Evolutionary conservation across 2,113 vertebrate genomes (phyloP), one percentile per base, ranked within the genome.

Genomic region (Phrynosoma blainvillii): DNA sequence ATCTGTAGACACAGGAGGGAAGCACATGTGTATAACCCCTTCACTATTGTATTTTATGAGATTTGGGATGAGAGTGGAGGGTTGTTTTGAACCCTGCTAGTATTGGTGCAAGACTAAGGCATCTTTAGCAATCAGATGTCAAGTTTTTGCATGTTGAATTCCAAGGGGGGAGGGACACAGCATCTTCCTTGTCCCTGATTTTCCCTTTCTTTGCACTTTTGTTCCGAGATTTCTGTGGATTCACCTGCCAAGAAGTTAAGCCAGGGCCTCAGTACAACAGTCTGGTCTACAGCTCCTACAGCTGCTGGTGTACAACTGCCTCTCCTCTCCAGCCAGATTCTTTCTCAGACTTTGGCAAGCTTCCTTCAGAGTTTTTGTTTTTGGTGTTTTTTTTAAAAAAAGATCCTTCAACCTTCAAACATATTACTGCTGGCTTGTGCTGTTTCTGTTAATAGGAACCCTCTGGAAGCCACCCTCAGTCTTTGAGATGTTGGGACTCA

Each of bases 331-430:
- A 59, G 36, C 25, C 74, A 78, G 59, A 47, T 59, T 78, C 18
- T 65, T 66, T 85, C 36, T 86, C 75, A 68, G 59, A 52, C 12
- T 86, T 85, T 86, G 84, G 84, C 84, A 66, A 59, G 5, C 27
- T 78, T 68, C 42, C 40, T 40, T 68, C 12, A 21, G 71, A 73
- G 13, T 30, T 47, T 47, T 47, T 47, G 7, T 47, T 47, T 47
- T 47, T 7, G 40, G n/a, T n/a, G n/a, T n/a, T 11, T 62, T 47
- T 47, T 59, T 59, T 16, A 40, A n/a, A 21, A 20, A 70, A 30
- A n/a, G n/a, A 66, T 62, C 36, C 25, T 47, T 42, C 40, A n/a
- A n/a, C 59, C 20, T 25, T 30, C 18, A 68, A 78, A 86, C 59
- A 86, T 18, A 12, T 86, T n/a, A 65, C 71, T 62, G 30, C 62